Conservation (phyloP, 2,797 vertebrate species). For the Staurois parvus region DNA sequence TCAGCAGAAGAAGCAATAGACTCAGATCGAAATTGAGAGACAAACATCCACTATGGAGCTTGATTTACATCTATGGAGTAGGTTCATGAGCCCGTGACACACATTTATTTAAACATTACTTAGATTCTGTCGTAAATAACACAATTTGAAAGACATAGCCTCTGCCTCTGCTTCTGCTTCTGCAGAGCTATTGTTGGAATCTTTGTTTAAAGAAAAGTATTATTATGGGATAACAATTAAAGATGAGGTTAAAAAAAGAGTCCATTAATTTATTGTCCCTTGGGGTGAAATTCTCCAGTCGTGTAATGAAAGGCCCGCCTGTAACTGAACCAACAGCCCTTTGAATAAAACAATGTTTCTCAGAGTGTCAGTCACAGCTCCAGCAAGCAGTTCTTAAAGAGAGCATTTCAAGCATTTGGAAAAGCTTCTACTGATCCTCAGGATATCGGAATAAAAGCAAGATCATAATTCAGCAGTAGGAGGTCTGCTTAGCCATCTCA, state of each 20-base stretch:
- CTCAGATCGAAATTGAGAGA: constrained; percentile 46
- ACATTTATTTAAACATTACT: background rate
- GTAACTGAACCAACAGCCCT: constrained; percentile 66
- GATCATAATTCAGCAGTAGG: constrained; percentile 76
- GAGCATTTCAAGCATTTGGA: constrained; percentile 73
- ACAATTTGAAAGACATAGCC: background rate
- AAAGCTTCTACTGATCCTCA: constrained; percentile 72
- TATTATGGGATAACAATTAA: constrained; percentile 1
- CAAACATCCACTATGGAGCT: constrained; percentile 44
- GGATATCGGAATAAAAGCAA: constrained; percentile 73
- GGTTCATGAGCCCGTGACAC: constrained; percentile 13
- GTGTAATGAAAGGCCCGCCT: constrained; percentile 62
- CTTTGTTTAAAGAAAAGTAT: constrained; percentile 1
- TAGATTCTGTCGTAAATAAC: background rate
- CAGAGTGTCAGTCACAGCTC: constrained; percentile 69
- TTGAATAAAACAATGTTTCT: constrained; percentile 70
- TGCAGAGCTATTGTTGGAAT: background rate
- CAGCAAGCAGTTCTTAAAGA: constrained; percentile 69
- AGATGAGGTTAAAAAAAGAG: background rate
- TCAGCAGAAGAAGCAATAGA: constrained; percentile 47
- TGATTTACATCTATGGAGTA: constrained; percentile 44
- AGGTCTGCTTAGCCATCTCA: constrained; percentile 73
- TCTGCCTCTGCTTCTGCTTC: background rate
- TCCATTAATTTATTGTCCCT: constrained; percentile 6
- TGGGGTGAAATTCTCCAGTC: constrained; percentile 61